Evolutionary conservation across 37 sponge, comb jelly and placozoan species (phyloP).

Genomic region (Eunapius fragilis): DNA sequence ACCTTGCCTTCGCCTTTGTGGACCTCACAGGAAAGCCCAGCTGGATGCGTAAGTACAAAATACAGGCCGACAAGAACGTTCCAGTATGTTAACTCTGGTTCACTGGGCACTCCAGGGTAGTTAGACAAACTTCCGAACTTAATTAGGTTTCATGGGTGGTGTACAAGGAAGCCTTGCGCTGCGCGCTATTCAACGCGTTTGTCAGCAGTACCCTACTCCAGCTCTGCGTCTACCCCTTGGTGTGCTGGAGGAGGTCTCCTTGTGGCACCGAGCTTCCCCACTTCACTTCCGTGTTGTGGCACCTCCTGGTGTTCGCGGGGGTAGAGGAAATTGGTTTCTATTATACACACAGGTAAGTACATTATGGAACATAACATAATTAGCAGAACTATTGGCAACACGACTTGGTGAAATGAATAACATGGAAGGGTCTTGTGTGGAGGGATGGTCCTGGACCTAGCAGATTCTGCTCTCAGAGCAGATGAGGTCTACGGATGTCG

Average conservation of each 20-base stretch:
- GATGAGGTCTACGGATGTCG: no score
- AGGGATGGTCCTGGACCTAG: no score
- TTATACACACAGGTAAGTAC: slow-evolving; percentile 89
- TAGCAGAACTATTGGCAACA: no score
- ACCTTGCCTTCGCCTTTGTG: slow-evolving; percentile 49
- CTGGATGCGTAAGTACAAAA: slow-evolving; percentile 80
- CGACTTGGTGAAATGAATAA: no score
- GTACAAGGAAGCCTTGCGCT: slow-evolving; percentile 55
- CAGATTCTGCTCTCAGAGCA: no score
- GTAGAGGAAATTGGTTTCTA: slow-evolving; percentile 85
- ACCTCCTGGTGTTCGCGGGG: slow-evolving; percentile 52
- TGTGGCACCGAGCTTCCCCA: slow-evolving; percentile 77
- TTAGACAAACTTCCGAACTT: no score
- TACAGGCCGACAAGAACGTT: slow-evolving; percentile 72
- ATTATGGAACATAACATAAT: no score
- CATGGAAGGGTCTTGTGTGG: no score
- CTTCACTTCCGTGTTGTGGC: slow-evolving; percentile 48
- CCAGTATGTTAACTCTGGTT: slow-evolving; percentile 33
- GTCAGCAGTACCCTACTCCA: slow-evolving; percentile 61
- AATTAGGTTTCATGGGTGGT: slow-evolving; percentile 70
- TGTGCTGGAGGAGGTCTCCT: slow-evolving; percentile 32
- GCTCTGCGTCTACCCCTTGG: slow-evolving; percentile 46
- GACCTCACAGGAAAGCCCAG: slow-evolving; percentile 81
- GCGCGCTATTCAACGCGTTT: slow-evolving; percentile 48
- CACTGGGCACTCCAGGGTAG: no score